phyloP scores from a whole-genome alignment of 1,140 invertebrate genomes.

The Tetragonula clypearis region DNA sequence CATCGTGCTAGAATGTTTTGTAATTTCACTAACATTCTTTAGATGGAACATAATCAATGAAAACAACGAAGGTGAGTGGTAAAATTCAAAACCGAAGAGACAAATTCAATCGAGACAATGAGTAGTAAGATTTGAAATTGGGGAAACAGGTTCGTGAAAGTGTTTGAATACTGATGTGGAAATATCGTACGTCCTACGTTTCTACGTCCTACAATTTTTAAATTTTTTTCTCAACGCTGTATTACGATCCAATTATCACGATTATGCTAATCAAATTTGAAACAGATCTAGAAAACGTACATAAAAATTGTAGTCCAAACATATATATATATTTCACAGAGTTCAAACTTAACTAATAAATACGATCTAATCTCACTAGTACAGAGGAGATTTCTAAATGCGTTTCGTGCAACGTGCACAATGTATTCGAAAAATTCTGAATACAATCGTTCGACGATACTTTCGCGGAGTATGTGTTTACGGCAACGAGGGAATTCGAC shows the following conservation, averaged over 20 bases:
- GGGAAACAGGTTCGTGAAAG: not conserved
- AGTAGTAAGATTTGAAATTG: not conserved
- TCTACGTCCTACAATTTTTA: not conserved
- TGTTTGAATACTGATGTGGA: too few relatives aligned
- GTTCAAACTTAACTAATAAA: not conserved
- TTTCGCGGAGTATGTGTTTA: not conserved
- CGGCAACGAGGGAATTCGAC: not conserved
- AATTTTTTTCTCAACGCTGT: not conserved
- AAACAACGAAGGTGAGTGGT: too few relatives aligned
- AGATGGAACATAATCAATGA: too few relatives aligned
- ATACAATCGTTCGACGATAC: not conserved
- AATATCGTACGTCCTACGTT: too few relatives aligned
- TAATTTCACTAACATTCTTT: too few relatives aligned
- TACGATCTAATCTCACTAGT: not conserved
- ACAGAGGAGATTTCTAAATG: not conserved
- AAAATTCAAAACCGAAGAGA: too few relatives aligned
- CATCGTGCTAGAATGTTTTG: too few relatives aligned
- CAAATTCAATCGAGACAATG: too few relatives aligned
- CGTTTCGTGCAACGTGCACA: not conserved
- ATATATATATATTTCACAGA: not conserved
- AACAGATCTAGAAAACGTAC: not conserved
- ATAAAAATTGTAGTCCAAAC: not conserved
- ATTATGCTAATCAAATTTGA: not conserved
- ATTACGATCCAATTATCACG: not conserved
- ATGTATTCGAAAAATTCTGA: not conserved